Conservation (phyloP, 2,113 vertebrate genomes). For the Pangasianodon gigas region DNA sequence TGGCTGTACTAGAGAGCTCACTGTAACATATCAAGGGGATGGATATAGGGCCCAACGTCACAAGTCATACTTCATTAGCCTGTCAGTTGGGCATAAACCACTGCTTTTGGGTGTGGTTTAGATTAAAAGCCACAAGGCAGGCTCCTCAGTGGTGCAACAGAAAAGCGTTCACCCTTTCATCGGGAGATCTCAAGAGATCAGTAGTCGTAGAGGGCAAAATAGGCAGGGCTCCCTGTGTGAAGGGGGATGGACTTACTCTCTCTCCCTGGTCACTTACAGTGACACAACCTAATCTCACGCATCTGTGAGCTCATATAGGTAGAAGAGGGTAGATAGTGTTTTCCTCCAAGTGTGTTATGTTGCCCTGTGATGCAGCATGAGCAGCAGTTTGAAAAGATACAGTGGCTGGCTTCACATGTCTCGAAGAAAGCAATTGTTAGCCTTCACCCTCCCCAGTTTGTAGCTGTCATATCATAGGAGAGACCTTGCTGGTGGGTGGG, state of each 20-base stretch:
- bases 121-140: background rate
- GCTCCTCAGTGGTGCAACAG: background rate
- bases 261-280: background rate
- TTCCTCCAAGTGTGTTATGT: background rate
- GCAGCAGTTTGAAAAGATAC: background rate
- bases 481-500: background rate
- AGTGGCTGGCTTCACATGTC: background rate
- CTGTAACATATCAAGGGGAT: background rate
- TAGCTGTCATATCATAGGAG: background rate
- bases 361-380: background rate
- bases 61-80: background rate
- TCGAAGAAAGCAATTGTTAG: background rate
- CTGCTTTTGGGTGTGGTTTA: background rate
- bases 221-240: background rate
- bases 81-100: constrained; percentile 1
- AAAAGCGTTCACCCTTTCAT: background rate
- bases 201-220: background rate
- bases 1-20: background rate
- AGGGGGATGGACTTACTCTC: background rate
- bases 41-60: background rate
- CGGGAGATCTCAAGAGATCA: background rate
- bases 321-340: background rate
- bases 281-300: background rate
- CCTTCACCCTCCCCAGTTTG: background rate
- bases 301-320: background rate